Conservation (phyloP, 2,888 invertebrate species). For the Ennomos fuscantarius region DNA sequence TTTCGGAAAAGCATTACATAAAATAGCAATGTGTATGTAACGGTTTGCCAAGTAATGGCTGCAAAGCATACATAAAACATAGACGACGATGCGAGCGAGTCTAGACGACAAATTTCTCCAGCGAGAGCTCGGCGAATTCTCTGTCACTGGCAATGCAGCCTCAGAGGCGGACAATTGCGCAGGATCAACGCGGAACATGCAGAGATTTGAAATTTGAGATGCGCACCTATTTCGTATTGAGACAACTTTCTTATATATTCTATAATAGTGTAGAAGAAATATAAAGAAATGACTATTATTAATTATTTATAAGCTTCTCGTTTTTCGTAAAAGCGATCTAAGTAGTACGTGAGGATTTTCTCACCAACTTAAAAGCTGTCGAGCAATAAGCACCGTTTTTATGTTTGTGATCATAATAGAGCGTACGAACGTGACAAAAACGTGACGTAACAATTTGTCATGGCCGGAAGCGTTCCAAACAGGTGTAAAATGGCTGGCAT, state of each 20-base stretch:
- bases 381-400: neutral
- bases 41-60: conserved; percentile 42
- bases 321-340: neutral
- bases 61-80: conserved; percentile 73
- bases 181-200: conserved; percentile 27
- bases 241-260: conserved; percentile 14
- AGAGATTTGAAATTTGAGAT: conserved; percentile 26
- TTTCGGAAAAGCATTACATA: conserved; percentile 46
- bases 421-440: conserved; percentile 35
- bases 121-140: conserved; percentile 63
- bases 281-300: no score
- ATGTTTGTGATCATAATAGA: conserved; percentile 7
- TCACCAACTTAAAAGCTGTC: neutral
- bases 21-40: conserved; percentile 41
- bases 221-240: neutral
- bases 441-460: conserved; percentile 49
- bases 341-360: neutral
- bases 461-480: conserved; percentile 42
- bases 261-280: conserved; percentile 16
- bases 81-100: conserved; percentile 50
- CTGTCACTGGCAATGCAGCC: conserved; percentile 50
- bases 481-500: conserved; percentile 53
- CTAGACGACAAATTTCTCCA: conserved; percentile 71
- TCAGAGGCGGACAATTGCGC: conserved; percentile 42
- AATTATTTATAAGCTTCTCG: neutral